These are phyloP conservation scores for Orussus abietinus DNA, from an alignment of 1,140 invertebrate species.

Conservation along the genomic window DNA sequence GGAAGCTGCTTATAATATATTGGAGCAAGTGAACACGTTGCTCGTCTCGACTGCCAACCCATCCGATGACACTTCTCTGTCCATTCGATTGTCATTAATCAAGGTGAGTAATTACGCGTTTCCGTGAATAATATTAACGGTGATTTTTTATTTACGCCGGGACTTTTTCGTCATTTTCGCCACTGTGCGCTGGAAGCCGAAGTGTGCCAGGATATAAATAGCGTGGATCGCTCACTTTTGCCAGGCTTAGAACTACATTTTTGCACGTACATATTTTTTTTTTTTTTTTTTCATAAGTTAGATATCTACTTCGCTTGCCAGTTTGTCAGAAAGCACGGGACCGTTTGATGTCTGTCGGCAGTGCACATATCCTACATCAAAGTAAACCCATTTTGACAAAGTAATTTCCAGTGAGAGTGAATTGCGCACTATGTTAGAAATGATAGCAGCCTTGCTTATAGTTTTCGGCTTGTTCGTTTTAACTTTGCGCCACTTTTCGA, in stretches of 20 bases:
- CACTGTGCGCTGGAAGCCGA: slow-evolving; percentile 18
- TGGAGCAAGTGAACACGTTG: slow-evolving; percentile 57
- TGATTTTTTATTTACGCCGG: too few relatives aligned
- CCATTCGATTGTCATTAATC: slow-evolving; percentile 60
- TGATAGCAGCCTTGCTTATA: too few relatives aligned
- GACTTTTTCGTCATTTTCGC: slow-evolving; percentile 7
- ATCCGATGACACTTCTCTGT: slow-evolving; percentile 63
- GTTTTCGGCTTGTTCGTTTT: too few relatives aligned
- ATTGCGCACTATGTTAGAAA: too few relatives aligned
- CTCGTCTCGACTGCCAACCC: slow-evolving; percentile 62
- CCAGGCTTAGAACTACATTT: not conserved
- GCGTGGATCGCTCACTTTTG: slow-evolving; percentile 29
- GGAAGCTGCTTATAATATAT: slow-evolving; percentile 44
- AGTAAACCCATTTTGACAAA: not conserved
- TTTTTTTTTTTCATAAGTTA: too few relatives aligned
- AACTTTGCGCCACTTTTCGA: not conserved
- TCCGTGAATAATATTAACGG: slow-evolving; percentile 4
- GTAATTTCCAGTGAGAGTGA: too few relatives aligned
- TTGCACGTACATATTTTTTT: too few relatives aligned
- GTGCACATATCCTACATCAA: not conserved
- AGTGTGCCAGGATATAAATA: slow-evolving; percentile 40
- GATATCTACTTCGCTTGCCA: too few relatives aligned
- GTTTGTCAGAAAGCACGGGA: too few relatives aligned
- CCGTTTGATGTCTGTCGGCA: too few relatives aligned
- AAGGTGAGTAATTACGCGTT: slow-evolving; percentile 53